phyloP scores from a whole-genome alignment of 2,888 invertebrate genomes.

The Junonia oenone region DNA sequence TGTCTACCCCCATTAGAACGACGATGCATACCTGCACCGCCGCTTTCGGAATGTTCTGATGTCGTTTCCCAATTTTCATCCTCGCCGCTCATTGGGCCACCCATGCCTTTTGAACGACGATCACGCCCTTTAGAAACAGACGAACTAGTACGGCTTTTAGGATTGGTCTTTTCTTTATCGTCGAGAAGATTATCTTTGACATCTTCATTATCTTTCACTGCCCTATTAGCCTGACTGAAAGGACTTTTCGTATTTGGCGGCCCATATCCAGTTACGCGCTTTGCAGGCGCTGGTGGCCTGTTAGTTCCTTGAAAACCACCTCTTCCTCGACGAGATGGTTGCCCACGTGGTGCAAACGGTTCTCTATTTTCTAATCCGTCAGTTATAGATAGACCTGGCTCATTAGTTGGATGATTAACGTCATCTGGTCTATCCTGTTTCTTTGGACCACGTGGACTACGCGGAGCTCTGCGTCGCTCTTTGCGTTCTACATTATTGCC shows the following conservation, averaged over 20 bases:
- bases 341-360: slow-evolving; percentile 92
- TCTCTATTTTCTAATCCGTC: slow-evolving; percentile 78
- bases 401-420: slow-evolving; percentile 40
- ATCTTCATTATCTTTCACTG: slow-evolving; percentile 68
- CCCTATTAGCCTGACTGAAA: slow-evolving; percentile 78
- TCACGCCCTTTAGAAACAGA: slow-evolving; percentile 78
- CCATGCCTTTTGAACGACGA: slow-evolving; percentile 57
- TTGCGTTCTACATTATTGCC: slow-evolving; percentile 78
- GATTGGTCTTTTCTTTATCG: slow-evolving; percentile 44
- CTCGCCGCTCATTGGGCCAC: slow-evolving; percentile 65
- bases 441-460: slow-evolving; percentile 77
- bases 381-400: slow-evolving; percentile 38
- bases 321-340: slow-evolving; percentile 92
- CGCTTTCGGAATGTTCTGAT: slow-evolving; percentile 87
- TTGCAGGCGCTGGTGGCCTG: slow-evolving; percentile 72
- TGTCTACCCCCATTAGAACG: slow-evolving; percentile 52
- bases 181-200: slow-evolving; percentile 80
- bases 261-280: slow-evolving; percentile 87
- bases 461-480: slow-evolving; percentile 76
- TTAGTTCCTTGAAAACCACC: slow-evolving; percentile 76
- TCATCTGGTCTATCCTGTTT: slow-evolving; percentile 82
- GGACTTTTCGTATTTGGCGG: slow-evolving; percentile 90
- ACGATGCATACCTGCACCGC: slow-evolving; percentile 49
- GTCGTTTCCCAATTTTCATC: slow-evolving; percentile 90
- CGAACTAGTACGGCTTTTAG: slow-evolving; percentile 83